A percentile compares a stretch with the other conserved stretches of the same genome.
Conservation (phyloP, 2,797 vertebrate genomes). For the Pterois miles region DNA sequence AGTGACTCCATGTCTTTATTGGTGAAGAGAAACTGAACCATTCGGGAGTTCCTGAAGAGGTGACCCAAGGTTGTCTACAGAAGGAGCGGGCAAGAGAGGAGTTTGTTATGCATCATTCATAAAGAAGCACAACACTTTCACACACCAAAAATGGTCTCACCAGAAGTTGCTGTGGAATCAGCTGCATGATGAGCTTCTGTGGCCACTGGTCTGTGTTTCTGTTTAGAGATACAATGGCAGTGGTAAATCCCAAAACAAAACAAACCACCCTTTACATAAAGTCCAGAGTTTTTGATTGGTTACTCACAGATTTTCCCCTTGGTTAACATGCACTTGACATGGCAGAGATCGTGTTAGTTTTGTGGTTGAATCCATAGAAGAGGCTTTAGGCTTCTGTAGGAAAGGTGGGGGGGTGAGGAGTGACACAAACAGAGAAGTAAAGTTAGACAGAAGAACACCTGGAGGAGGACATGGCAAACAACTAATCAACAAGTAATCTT, state of each 20-base stretch:
- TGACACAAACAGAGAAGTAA: neutral
- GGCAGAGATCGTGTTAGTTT: slow-evolving; percentile 93
- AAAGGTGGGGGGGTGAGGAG: slow-evolving; percentile 4
- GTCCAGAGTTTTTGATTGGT: fast-evolving
- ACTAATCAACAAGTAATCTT: neutral
- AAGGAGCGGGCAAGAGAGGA: slow-evolving; percentile 18
- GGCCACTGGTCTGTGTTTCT: slow-evolving; percentile 97
- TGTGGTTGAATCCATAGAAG: slow-evolving; percentile 89
- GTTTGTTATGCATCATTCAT: slow-evolving; percentile 20
- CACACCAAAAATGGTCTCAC: slow-evolving; percentile 67
- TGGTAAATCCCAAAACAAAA: neutral
- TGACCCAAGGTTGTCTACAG: slow-evolving; percentile 91
- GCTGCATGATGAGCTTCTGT: slow-evolving; percentile 96
- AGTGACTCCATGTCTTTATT: slow-evolving; percentile 94
- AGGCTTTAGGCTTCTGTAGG: slow-evolving; percentile 91
- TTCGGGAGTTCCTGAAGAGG: slow-evolving; percentile 93
- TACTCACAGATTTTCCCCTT: slow-evolving; percentile 94
- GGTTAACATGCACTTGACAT: slow-evolving; percentile 94
- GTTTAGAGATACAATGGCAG: neutral
- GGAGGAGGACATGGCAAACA: neutral
- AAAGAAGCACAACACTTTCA: neutral
- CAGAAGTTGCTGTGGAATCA: slow-evolving; percentile 93
- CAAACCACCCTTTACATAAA: neutral
- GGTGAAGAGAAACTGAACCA: slow-evolving; percentile 94
- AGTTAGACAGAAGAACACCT: neutral